These are phyloP conservation scores for Virgularia gustaviana DNA, from an alignment of 92 coral and sea anemone genomes.

Conservation along the genomic window DNA sequence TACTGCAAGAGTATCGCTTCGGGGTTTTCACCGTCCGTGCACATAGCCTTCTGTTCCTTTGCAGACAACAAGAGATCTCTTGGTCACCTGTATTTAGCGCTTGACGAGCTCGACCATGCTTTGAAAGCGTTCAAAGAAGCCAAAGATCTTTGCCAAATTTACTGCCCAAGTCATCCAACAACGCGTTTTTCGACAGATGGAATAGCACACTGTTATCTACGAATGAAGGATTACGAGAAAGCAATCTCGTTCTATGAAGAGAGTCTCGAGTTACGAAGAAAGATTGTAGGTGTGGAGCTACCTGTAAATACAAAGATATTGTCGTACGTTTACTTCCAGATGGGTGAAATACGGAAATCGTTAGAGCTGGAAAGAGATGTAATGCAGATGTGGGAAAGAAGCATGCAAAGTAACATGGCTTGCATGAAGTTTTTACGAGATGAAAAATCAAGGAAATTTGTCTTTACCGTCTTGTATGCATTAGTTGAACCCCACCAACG, in stretches of 20 bases:
- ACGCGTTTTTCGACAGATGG: conserved; percentile 39
- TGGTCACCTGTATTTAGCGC: conserved; percentile 22
- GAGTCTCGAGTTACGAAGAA: conserved; percentile 25
- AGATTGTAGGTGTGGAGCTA: conserved; percentile 38
- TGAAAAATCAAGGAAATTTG: conserved; percentile 24
- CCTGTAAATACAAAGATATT: conserved; percentile 34
- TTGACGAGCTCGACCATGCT: conserved; percentile 14
- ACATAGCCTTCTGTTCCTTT: background rate
- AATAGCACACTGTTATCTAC: conserved; percentile 36
- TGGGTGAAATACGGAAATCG: conserved; percentile 33
- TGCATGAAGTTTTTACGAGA: conserved; percentile 26
- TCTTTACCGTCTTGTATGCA: conserved; percentile 41
- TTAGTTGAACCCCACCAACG: conserved; percentile 26
- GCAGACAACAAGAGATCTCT: conserved; percentile 15
- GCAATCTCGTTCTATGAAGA: conserved; percentile 33
- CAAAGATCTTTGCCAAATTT: background rate
- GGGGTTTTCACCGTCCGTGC: conserved; percentile 2
- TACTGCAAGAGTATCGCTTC: conserved; percentile 1
- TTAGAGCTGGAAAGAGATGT: conserved; percentile 18
- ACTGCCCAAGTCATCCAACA: conserved; percentile 24
- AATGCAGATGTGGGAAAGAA: conserved; percentile 34
- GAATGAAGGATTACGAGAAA: conserved; percentile 24
- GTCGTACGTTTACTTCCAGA: conserved; percentile 21
- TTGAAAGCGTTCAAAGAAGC: conserved; percentile 36
- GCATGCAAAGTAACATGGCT: conserved; percentile 42